These are phyloP conservation scores for Gopherus evgoodei DNA, from an alignment of 2,113 vertebrate genomes.

Conservation along the genomic window DNA sequence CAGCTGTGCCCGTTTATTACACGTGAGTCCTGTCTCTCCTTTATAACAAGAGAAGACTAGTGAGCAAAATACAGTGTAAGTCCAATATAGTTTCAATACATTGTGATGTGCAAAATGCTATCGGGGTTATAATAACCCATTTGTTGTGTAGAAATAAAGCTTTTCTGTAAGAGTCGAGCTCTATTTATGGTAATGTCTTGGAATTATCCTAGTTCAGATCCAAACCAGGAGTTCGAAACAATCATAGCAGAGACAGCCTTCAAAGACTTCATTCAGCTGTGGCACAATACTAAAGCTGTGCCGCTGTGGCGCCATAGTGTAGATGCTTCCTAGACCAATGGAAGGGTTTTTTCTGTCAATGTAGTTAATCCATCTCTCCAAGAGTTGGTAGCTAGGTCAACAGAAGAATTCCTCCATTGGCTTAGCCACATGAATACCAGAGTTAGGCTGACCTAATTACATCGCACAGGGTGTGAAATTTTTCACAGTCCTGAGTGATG, in stretches of 20 bases:
- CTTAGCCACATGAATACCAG: background rate
- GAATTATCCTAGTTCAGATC: background rate
- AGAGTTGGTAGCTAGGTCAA: background rate
- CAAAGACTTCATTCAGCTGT: background rate
- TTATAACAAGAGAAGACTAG: background rate
- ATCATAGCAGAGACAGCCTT: background rate
- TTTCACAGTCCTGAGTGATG: background rate
- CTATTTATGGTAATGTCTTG: background rate
- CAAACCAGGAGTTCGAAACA: background rate
- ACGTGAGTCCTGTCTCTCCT: background rate
- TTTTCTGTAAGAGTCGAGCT: background rate
- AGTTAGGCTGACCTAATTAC: background rate
- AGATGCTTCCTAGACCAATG: background rate
- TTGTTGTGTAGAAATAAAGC: background rate
- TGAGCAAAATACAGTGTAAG: background rate
- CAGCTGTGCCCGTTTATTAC: background rate
- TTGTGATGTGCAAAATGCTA: background rate
- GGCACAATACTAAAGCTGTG: background rate
- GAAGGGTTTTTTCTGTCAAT: background rate
- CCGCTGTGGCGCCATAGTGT: background rate
- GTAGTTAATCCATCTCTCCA: background rate
- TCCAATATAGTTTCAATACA: background rate
- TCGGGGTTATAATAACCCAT: background rate
- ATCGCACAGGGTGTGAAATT: background rate
- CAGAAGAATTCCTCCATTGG: background rate